Evolutionary conservation across 2,797 vertebrate genomes (phyloP), one percentile per base, ranked within the genome.

Genomic region (Xerus rutilus): DNA sequence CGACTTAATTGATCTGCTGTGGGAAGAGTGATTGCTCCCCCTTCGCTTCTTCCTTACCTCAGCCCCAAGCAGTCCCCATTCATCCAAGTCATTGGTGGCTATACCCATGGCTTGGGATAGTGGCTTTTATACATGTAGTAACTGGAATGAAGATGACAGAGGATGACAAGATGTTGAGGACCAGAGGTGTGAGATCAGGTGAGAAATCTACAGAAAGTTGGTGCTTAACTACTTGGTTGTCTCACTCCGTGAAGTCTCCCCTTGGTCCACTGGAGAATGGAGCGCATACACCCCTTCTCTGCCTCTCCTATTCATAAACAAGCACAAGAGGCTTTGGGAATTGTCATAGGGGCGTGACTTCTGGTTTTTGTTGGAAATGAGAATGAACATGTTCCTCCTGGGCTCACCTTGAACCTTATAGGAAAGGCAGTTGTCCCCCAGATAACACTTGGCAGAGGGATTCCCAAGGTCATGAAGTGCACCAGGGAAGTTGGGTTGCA

Each of bases 1-100:
- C 79, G 88, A 57, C 49, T 91, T 89, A 78, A 47, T 67, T 91
- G 86, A 70, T 69, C 30, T 79, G 30, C 20, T 43, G 67, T 89
- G 77, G 70, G 64, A 62, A 35, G 6, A 39, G 64, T 82, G 47
- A n/a, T 62, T n/a, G 9, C 14, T 77, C 13, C 32, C 81, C 7
- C 32, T 86, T 45, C 45, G 25, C 78, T 52, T 35, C 52, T 47
- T 65, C 35, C 47, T 35, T 14, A 10, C n/a, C 67, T 70, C 9
- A 62, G 23, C 25, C 23, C 59, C 23, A 62, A 23, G 59, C 23
- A 25, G 43, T n/a, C 25, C 10, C 18, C n/a, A 62, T 62, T 43
- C 39, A 35, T 72, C 64, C 20, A 69, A 65, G 23, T 91, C 69
- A 12, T 32, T 43, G 45, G 70, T 43, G 82, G 43, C 20, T 57